Evolutionary conservation across 2,888 invertebrate species (phyloP).

Genomic region (Dorcus hopei): DNA sequence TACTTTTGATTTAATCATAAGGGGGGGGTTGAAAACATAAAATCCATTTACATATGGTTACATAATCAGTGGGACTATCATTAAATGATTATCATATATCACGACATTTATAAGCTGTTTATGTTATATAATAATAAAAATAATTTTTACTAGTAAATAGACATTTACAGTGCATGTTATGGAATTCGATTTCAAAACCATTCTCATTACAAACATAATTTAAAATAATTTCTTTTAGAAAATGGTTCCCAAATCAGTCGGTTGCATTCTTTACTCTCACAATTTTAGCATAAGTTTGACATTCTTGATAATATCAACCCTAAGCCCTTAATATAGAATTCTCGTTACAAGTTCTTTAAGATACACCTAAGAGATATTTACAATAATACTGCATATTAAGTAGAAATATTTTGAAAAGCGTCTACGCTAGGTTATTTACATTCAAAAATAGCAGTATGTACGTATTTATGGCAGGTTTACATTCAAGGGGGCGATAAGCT

Average conservation of each 20-base stretch:
- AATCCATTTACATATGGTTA: not conserved
- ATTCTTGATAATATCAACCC: not conserved
- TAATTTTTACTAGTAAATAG: slow-evolving; percentile 40
- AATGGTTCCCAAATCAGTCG: not conserved
- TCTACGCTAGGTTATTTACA: slow-evolving; percentile 36
- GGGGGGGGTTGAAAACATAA: not conserved
- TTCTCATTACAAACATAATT: not conserved
- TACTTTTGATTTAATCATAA: slow-evolving; percentile 23
- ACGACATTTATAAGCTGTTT: slow-evolving; percentile 49
- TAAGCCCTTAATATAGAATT: not conserved
- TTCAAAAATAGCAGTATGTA: slow-evolving; percentile 38
- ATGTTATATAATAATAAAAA: slow-evolving; percentile 45
- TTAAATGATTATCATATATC: slow-evolving; percentile 42
- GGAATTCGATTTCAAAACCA: not conserved
- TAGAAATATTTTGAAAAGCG: slow-evolving; percentile 40
- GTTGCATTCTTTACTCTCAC: slow-evolving; percentile 8
- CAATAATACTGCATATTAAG: slow-evolving; percentile 39
- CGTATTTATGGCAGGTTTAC: slow-evolving; percentile 45
- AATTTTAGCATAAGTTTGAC: not conserved
- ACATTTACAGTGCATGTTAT: slow-evolving; percentile 26
- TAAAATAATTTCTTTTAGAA: not conserved
- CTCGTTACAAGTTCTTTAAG: not conserved
- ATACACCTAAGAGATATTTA: slow-evolving; percentile 39
- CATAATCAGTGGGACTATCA: slow-evolving; percentile 3
- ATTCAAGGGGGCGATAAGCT: slow-evolving; percentile 29